A percentile compares a stretch with the other conserved stretches of the same genome.
These are phyloP conservation scores for Patella ulyssiponensis DNA, from an alignment of 2,888 invertebrate genomes.

Conservation along the genomic window DNA sequence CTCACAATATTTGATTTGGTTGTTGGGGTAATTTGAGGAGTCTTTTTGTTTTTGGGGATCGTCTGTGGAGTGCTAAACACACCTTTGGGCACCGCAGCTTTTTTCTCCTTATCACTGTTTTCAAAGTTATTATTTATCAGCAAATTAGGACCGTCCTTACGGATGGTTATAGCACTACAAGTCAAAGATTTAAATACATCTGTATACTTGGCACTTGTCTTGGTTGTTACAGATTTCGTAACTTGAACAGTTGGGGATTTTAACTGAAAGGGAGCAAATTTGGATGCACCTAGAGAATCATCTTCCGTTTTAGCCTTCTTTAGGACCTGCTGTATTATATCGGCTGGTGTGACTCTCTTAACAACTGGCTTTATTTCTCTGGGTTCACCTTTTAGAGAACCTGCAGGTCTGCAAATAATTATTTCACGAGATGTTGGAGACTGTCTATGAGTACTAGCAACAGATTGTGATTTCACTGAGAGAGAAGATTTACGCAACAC, in stretches of 20 bases:
- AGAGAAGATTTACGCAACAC: too few relatives aligned
- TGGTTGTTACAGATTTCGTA: neutral
- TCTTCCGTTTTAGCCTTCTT: neutral
- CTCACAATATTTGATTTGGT: neutral
- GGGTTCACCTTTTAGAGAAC: too few relatives aligned
- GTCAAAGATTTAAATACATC: neutral
- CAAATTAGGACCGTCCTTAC: too few relatives aligned
- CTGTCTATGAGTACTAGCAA: too few relatives aligned
- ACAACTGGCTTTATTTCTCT: too few relatives aligned
- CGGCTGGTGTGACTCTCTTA: neutral
- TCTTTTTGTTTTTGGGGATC: neutral
- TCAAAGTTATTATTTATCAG: too few relatives aligned
- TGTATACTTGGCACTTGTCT: neutral
- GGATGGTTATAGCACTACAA: too few relatives aligned
- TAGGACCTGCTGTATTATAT: neutral
- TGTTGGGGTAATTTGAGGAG: neutral
- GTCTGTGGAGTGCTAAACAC: neutral
- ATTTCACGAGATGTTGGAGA: too few relatives aligned
- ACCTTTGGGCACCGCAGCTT: neutral
- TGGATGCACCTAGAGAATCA: neutral
- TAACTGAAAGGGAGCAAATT: neutral
- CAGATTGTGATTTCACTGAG: too few relatives aligned
- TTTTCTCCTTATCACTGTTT: neutral
- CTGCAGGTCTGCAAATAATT: too few relatives aligned
- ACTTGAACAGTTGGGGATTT: neutral